Evolutionary conservation across 2,888 invertebrate genomes (phyloP), one percentile per base, ranked within the genome.

Genomic region (Cephus rjabovi): DNA sequence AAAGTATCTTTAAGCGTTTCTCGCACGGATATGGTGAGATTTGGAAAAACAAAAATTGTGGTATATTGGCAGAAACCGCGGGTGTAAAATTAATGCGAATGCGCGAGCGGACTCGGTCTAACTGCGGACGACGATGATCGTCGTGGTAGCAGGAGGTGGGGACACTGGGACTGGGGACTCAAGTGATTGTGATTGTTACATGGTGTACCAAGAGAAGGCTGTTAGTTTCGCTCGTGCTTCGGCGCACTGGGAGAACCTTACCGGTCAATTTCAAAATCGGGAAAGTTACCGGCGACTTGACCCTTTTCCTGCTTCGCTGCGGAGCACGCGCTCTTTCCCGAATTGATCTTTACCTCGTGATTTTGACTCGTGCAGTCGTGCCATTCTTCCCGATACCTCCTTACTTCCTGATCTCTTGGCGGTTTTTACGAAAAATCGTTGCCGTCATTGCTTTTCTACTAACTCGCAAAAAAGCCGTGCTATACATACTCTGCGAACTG

Each of bases 71-170:
- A 56, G 69, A 77, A 77, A 77, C 75, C 80, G 80, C 83, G 84
- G 80, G 82, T 83, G 83, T 56, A 86, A 87, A 86, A 80, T 88
- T 85, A 90, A 89, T 90, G 90, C 88, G 90, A 90, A 89, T 90
- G 87, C 90, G 89, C 90, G 91, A 90, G 85, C 90, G 90, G 90
- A 90, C 90, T 90, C 89, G 89, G 89, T 88, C 87, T 89, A 88
- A 91, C 91, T 91, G 90, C 89, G 90, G 90, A 83, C 87, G 87
- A 87, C 86, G 88, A 85, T 87, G 86, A 85, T 84, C 84, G 84
- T 86, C 87, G 84, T 78, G 80, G 76, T 79, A 78, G 80, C 77
- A 77, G 76, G 80, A 82, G 81, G 84, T 82, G 83, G 83, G 83
- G 84, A 85, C 83, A 80, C 81, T 76, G 83, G 82, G 85, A 85